A percentile compares a stretch with the other conserved stretches of the same genome.
Conservation (phyloP, 2,888 invertebrate species). For the Apamea sordens region DNA sequence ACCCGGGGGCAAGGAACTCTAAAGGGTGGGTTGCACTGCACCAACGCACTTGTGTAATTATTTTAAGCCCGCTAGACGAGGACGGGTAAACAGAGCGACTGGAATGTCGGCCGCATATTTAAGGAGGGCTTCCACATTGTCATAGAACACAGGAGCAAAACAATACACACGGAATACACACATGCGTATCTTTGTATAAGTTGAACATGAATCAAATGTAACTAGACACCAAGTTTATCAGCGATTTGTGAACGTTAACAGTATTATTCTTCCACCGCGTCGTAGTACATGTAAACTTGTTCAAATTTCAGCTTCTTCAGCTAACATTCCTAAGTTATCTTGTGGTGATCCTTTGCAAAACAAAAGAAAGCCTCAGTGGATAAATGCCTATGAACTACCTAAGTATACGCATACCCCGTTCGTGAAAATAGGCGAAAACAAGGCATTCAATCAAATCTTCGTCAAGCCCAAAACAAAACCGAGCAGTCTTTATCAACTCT, state of each 20-base stretch:
- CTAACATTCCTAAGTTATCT: slow-evolving; percentile 40
- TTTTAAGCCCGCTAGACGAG: slow-evolving; percentile 86
- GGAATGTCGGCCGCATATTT: slow-evolving; percentile 83
- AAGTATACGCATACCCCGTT: neutral
- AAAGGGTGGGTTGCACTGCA: slow-evolving; percentile 75
- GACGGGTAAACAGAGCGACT: slow-evolving; percentile 81
- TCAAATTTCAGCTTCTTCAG: slow-evolving; percentile 36
- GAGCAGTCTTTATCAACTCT: neutral
- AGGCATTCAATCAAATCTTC: neutral
- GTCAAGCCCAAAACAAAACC: neutral
- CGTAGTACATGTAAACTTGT: slow-evolving; percentile 15
- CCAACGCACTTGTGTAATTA: slow-evolving; percentile 88
- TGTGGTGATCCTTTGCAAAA: slow-evolving; percentile 12
- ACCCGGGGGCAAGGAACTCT: slow-evolving; percentile 78
- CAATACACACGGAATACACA: slow-evolving; percentile 38
- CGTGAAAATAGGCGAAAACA: neutral
- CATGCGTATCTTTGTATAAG: slow-evolving; percentile 23
- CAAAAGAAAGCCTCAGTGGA: neutral
- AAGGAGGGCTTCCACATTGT: slow-evolving; percentile 65
- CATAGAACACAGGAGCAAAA: slow-evolving; percentile 42
- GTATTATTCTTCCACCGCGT: slow-evolving; percentile 20
- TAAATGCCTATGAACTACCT: neutral
- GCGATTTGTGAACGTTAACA: slow-evolving; percentile 34
- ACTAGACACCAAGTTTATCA: slow-evolving; percentile 49
- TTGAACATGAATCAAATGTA: slow-evolving; percentile 55